Conservation (phyloP, 2,113 vertebrate genomes). For the Setophaga kirtlandii region DNA sequence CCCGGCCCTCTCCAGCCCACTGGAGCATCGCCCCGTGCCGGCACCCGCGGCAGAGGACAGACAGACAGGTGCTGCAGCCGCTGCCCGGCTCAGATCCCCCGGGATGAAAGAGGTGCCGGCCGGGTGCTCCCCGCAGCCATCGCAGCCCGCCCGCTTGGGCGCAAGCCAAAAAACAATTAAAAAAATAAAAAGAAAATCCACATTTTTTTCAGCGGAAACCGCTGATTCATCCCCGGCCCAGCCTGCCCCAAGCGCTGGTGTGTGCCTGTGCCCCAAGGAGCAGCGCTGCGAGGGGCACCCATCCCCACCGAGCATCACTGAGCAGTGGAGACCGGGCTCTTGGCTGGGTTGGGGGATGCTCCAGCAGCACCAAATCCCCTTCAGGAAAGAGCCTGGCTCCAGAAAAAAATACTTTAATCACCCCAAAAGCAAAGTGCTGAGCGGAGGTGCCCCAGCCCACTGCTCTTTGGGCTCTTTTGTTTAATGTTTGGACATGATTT, state of each 20-base stretch:
- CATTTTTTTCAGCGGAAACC: constrained; percentile 2
- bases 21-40: not conserved
- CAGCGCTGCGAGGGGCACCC: rapidly evolving
- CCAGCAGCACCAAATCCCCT: not conserved
- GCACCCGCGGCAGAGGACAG: not conserved
- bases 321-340: not conserved
- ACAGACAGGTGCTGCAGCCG: constrained; percentile 18
- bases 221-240: constrained; percentile 26
- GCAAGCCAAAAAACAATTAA: not conserved
- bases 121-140: not conserved
- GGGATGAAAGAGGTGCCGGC: not conserved
- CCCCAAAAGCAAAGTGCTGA: not conserved
- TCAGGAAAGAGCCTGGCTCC: not conserved
- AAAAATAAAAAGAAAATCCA: not conserved
- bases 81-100: not conserved
- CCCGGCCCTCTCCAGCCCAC: not conserved
- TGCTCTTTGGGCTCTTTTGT: not conserved
- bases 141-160: rapidly evolving
- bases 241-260: not conserved
- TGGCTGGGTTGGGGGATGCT: not conserved
- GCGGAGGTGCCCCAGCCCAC: not conserved
- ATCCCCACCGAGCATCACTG: not conserved
- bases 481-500: not conserved
- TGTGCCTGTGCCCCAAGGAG: not conserved
- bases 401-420: not conserved